These are phyloP conservation scores for Phytoseiulus persimilis DNA, from an alignment of 2,888 invertebrate species.

Conservation along the genomic window DNA sequence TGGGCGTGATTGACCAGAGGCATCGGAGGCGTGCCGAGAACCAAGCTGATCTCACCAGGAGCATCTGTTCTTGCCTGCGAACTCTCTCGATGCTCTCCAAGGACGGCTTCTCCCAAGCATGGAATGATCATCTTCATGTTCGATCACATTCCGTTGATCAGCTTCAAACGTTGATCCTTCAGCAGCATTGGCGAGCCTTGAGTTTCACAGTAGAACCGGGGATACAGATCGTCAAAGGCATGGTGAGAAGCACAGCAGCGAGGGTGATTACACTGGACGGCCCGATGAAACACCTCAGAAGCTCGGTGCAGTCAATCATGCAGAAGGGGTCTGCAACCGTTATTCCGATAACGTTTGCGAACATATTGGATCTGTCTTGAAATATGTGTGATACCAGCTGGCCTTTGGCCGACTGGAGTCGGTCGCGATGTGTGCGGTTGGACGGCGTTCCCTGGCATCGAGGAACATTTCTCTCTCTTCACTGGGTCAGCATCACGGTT, in stretches of 20 bases:
- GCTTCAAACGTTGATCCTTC: not conserved
- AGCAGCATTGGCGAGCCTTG: conserved; percentile 22
- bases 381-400: no score
- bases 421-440: no score
- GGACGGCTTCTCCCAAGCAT: conserved; percentile 44
- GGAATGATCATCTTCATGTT: not conserved
- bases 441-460: no score
- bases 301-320: conserved; percentile 31
- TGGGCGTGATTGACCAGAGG: conserved; percentile 44
- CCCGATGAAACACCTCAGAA: conserved; percentile 41
- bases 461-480: no score
- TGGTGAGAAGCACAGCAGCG: conserved; percentile 27
- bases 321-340: conserved; percentile 33
- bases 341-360: conserved; percentile 41
- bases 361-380: conserved; percentile 44
- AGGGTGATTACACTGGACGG: conserved; percentile 40
- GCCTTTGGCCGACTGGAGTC: no score
- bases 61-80: conserved; percentile 42
- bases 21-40: conserved; percentile 43
- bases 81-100: conserved; percentile 41
- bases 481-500: no score
- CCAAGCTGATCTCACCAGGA: conserved; percentile 42
- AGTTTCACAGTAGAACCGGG: not conserved
- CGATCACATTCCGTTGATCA: not conserved
- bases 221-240: conserved; percentile 12